These are phyloP conservation scores for Zaprionus lachaisei DNA, from an alignment of 1,140 invertebrate species.

Conservation along the genomic window DNA sequence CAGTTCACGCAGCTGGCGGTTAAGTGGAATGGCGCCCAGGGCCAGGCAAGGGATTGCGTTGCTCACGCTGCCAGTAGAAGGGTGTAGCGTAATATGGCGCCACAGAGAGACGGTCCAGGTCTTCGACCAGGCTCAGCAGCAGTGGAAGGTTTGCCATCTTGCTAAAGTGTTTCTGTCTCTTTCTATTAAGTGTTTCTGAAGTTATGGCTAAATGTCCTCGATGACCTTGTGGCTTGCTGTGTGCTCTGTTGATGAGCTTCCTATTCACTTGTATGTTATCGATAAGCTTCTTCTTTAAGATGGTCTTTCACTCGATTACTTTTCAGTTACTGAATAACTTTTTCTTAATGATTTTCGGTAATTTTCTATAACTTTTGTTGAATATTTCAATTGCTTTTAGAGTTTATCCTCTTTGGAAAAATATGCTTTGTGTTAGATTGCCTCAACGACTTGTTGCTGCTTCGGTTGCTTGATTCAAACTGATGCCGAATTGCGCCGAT, in stretches of 20 bases:
- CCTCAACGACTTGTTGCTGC: constrained; percentile 35
- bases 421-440: not conserved
- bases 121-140: constrained; percentile 72
- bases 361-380: not conserved
- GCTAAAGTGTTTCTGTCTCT: not conserved
- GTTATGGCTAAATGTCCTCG: not conserved
- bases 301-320: not conserved
- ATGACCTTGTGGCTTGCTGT: not conserved
- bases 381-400: not conserved
- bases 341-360: not conserved
- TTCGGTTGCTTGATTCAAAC: constrained; percentile 56
- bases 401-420: constrained; percentile 8
- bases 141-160: constrained; percentile 73
- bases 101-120: constrained; percentile 68
- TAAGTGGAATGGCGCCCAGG: constrained; percentile 41
- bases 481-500: constrained; percentile 46
- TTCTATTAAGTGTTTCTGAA: not conserved
- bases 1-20: constrained; percentile 56
- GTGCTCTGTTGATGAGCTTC: not conserved
- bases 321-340: not conserved
- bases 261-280: not conserved
- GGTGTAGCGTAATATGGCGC: constrained; percentile 64
- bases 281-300: not conserved
- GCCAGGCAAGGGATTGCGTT: constrained; percentile 57
- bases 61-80: constrained; percentile 53